Evolutionary conservation across 2,113 vertebrate species (phyloP).

Genomic region (Scolopax mira): DNA sequence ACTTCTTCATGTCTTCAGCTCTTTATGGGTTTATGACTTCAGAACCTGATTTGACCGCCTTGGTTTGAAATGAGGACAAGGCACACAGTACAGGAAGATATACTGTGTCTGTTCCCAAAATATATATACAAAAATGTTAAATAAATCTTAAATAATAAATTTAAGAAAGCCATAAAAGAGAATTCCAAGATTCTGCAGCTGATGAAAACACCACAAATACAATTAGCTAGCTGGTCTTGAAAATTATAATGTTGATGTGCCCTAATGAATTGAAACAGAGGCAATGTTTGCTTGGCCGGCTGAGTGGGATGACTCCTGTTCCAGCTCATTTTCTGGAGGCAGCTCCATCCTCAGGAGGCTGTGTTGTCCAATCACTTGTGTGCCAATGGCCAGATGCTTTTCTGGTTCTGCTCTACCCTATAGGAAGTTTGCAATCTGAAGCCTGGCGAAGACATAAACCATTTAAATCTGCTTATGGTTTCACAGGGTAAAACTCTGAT

Average conservation of each 20-base stretch:
- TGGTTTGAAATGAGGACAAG: slow-evolving; percentile 7
- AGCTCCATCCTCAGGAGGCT: neutral
- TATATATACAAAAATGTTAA: neutral
- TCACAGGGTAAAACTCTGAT: neutral
- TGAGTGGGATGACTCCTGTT: neutral
- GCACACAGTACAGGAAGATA: neutral
- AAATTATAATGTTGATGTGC: neutral
- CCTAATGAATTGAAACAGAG: neutral
- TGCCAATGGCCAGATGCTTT: neutral
- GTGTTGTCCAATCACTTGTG: neutral
- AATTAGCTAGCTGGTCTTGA: neutral
- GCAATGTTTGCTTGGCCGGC: neutral
- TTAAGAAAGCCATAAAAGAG: neutral
- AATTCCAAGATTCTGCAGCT: neutral
- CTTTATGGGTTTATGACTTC: neutral
- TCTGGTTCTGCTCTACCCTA: neutral
- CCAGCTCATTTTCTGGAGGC: neutral
- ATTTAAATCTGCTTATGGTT: neutral
- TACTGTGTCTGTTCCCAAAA: neutral
- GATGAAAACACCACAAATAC: neutral
- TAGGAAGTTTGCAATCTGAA: neutral
- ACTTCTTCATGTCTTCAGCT: neutral
- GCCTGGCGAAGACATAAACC: neutral
- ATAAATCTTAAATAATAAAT: neutral
- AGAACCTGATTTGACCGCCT: neutral